phyloP scores from a whole-genome alignment of 2,113 vertebrate species.

The Sturnira hondurensis region DNA sequence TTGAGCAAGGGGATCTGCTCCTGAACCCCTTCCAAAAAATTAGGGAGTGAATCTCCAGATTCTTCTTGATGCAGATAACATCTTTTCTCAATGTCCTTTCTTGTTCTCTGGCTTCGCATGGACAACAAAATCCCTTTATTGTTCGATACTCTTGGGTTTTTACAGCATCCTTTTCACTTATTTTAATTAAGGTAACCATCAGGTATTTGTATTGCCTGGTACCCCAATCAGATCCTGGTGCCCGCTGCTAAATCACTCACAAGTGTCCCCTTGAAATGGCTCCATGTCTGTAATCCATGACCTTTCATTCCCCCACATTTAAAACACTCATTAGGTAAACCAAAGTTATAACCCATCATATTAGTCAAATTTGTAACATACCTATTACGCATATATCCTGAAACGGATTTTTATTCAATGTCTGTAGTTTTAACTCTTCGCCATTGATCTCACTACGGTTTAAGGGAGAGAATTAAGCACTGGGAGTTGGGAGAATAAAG shows the following conservation, averaged over 20 bases:
- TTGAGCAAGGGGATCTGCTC: neutral
- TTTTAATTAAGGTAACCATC: neutral
- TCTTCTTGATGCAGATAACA: neutral
- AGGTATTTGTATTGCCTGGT: neutral
- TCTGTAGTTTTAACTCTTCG: neutral
- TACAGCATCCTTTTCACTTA: neutral
- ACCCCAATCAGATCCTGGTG: neutral
- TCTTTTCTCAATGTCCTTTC: neutral
- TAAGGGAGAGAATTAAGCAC: neutral
- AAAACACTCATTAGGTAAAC: neutral
- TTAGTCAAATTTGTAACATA: neutral
- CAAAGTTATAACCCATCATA: neutral
- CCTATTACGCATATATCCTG: rapidly evolving
- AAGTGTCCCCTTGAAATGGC: neutral
- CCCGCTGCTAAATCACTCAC: neutral
- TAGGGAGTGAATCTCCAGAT: neutral
- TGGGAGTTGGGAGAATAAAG: too few relatives aligned
- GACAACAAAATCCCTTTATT: neutral
- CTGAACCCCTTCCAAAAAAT: neutral
- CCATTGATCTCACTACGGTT: neutral
- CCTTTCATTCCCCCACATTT: neutral
- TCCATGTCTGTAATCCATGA: neutral
- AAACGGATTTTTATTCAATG: neutral
- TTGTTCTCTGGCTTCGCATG: neutral
- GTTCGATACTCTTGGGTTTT: neutral